Evolutionary conservation across 1,140 invertebrate species (phyloP).

Genomic region (Marisa cornuarietis): DNA sequence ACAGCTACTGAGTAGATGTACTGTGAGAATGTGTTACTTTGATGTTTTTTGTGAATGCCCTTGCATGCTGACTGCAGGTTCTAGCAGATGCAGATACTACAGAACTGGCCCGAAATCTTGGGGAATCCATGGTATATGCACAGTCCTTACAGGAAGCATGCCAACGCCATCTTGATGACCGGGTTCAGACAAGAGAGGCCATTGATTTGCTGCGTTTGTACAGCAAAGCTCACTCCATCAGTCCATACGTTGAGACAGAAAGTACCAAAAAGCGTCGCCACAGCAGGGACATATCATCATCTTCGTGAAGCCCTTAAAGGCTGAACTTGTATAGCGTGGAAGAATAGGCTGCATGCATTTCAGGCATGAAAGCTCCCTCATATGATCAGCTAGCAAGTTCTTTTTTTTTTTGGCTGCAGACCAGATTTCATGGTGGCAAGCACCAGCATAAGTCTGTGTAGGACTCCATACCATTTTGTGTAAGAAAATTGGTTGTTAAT

Average conservation of each 20-base stretch:
- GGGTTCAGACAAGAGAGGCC: conserved; percentile 41
- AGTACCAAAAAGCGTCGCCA: conserved; percentile 18
- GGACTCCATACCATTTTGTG: too few relatives aligned
- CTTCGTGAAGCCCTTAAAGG: too few relatives aligned
- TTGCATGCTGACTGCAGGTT: not conserved
- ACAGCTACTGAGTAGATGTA: too few relatives aligned
- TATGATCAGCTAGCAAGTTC: too few relatives aligned
- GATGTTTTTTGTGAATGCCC: not conserved
- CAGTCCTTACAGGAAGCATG: conserved; percentile 45
- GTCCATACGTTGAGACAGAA: conserved; percentile 41
- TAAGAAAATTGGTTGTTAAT: too few relatives aligned
- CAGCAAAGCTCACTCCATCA: conserved; percentile 36
- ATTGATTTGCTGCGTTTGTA: conserved; percentile 44
- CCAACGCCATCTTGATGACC: conserved; percentile 68
- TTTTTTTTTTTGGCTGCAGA: too few relatives aligned
- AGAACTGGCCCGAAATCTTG: conserved; percentile 31
- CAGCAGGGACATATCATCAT: not conserved
- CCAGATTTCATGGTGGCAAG: too few relatives aligned
- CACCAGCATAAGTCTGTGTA: too few relatives aligned
- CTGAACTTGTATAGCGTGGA: too few relatives aligned
- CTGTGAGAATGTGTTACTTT: not conserved
- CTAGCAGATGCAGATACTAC: conserved; percentile 25
- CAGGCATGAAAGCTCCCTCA: too few relatives aligned
- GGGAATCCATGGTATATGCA: conserved; percentile 40
- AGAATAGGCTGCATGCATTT: too few relatives aligned